Percentiles rank a stretch among this genome's conserved stretches.
phyloP scores from a whole-genome alignment of 2,888 invertebrate species.

The Punctoribates punctum region DNA sequence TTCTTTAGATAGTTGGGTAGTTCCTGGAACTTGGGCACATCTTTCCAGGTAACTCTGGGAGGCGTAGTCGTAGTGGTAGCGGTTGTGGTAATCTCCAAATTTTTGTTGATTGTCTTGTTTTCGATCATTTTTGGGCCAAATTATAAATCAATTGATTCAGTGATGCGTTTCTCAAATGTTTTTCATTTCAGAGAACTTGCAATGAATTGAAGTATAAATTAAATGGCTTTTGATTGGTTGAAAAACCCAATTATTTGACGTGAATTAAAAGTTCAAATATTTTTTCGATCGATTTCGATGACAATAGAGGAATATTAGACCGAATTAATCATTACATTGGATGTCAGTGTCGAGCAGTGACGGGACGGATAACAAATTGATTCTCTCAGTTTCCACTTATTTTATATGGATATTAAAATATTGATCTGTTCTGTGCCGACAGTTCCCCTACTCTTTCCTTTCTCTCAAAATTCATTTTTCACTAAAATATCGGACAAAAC shows the following conservation, averaged over 20 bases:
- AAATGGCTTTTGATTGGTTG: not conserved
- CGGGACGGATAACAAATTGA: slow-evolving; percentile 1
- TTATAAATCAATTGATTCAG: not conserved
- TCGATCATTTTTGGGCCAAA: not conserved
- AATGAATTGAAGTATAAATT: not conserved
- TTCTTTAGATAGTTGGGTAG: not conserved
- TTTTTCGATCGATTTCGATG: not conserved
- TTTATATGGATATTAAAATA: not conserved
- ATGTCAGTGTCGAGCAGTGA: not conserved
- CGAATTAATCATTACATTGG: not conserved
- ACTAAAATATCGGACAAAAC: no score
- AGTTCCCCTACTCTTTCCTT: not conserved
- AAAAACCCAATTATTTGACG: not conserved
- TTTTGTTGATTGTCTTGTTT: no score
- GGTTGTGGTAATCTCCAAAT: no score
- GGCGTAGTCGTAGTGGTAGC: no score
- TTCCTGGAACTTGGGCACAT: not conserved
- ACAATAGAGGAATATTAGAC: not conserved
- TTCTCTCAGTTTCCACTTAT: not conserved
- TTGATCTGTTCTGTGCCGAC: not conserved
- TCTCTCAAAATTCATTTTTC: no score
- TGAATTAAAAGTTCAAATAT: not conserved
- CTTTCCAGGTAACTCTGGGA: no score
- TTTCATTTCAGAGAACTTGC: not conserved
- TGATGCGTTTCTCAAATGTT: not conserved